phyloP scores from a whole-genome alignment of 2,797 vertebrate genomes.

The Argentina silus region DNA sequence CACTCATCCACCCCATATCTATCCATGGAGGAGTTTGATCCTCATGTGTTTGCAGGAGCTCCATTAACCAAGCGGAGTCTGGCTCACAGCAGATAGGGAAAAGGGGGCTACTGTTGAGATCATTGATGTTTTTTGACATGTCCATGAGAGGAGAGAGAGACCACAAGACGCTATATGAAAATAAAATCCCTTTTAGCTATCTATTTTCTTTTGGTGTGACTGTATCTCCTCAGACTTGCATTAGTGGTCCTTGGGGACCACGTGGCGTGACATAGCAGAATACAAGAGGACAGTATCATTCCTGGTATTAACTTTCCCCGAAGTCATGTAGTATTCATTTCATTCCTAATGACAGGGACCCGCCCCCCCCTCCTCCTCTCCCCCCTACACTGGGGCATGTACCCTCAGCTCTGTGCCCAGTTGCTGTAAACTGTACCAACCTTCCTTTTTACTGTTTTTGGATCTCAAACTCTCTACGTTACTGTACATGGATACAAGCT shows the following conservation, averaged over 20 bases:
- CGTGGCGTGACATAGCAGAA: not conserved
- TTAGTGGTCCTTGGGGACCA: not conserved
- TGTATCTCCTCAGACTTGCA: not conserved
- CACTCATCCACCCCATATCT: not conserved
- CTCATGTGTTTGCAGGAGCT: not conserved
- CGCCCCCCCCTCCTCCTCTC: not conserved
- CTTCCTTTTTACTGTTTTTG: not conserved
- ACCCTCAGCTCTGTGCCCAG: not conserved
- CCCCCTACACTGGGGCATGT: not conserved
- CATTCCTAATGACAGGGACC: not conserved
- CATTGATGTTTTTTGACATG: not conserved
- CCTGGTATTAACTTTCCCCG: conserved; percentile 1
- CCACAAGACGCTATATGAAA: not conserved
- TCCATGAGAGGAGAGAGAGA: not conserved
- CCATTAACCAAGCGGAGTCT: not conserved
- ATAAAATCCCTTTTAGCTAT: not conserved
- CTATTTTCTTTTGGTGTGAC: not conserved
- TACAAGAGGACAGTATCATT: conserved; percentile 13
- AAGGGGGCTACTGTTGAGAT: not conserved
- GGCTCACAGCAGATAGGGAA: not conserved
- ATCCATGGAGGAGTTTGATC: not conserved
- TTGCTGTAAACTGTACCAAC: conserved; percentile 1
- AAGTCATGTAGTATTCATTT: conserved; percentile 1
- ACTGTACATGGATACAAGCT: conserved; percentile 24
- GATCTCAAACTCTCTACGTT: not conserved